Base-by-base conservation (phyloP, 2,797 vertebrate genomes). In the Sebastes jordani region DNA sequence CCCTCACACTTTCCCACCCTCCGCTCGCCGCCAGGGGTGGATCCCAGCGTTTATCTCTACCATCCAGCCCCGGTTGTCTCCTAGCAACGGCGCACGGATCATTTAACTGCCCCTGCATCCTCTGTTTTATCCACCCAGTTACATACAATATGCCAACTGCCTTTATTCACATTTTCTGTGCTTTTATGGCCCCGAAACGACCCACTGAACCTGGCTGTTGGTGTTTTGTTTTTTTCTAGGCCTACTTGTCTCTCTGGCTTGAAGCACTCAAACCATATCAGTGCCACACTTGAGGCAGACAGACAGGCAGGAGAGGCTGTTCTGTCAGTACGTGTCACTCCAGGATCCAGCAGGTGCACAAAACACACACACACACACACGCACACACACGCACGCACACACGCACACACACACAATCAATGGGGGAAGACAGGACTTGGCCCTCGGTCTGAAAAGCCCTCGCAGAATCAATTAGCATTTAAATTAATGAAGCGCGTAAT, bases 11-110 rank as follows among this genome's bases (percentile, higher is more conserved):
- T 42, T 82, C 76, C 87, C 90, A 85, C 84, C 80, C 86, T 83
- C 82, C 23, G 61, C 80, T 86, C 55, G 3, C 95, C 88, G 95
- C 94, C 96, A 87, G 94, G 96, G 95, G 95, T 94, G 95, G 92
- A 96, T 95, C 96, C 95, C 89, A 84, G 73, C 92, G 91, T 95
- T 98, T 99, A 99, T 99, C 98, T 97, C 97, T 88, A 95, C 72
- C 93, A 96, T 95, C 97, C 97, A 98, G 97, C 94, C 95, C 69
- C 25, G 4, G 30, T 67, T 46, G 98, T 99, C 97, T 97, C 98
- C 86, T 98, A 97, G 98, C 98, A 99, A 99, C 98, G 87, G 91
- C 89, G 87, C 92, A 93, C 11, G 86, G 94, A 95, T 92, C 94
- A 95, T 95, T 95, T 91, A 91, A 91, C 92, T 91, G 89, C 90